Evolutionary conservation across 2,888 invertebrate genomes (phyloP).

Genomic region (Acleris emargana): DNA sequence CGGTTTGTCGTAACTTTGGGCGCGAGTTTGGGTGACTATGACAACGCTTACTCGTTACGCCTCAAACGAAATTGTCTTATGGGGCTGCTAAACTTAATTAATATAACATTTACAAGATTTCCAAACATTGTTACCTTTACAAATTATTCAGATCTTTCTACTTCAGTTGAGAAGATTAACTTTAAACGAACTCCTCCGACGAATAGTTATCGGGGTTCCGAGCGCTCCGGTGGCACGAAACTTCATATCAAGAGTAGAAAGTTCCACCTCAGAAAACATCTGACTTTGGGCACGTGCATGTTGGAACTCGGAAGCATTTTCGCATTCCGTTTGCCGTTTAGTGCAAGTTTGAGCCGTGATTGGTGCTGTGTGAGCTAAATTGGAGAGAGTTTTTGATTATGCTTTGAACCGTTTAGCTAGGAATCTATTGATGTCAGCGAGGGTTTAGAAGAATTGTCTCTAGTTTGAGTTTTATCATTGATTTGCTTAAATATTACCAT

Average conservation of each 20-base stretch:
- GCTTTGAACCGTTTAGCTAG: neutral
- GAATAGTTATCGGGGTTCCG: constrained; percentile 9
- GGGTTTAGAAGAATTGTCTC: neutral
- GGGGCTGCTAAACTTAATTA: neutral
- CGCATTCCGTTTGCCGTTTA: constrained; percentile 19
- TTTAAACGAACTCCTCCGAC: constrained; percentile 17
- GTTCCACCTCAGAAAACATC: constrained; percentile 28
- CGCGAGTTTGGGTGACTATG: constrained; percentile 9
- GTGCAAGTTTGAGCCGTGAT: constrained; percentile 19
- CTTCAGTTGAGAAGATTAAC: neutral
- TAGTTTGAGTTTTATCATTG: neutral
- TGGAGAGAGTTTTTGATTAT: neutral
- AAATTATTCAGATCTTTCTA: no score
- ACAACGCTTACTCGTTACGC: neutral
- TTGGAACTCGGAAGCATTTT: constrained; percentile 21
- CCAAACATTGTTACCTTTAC: no score
- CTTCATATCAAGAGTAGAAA: constrained; percentile 25
- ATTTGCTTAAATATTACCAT: neutral
- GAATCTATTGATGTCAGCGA: neutral
- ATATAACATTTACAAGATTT: neutral
- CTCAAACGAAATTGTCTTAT: neutral
- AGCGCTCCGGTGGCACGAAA: constrained; percentile 17
- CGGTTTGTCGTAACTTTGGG: constrained; percentile 18
- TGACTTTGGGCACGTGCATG: constrained; percentile 27
- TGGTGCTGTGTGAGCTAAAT: constrained; percentile 18